phyloP scores from a whole-genome alignment of 2,888 invertebrate species.

The Junonia oenone region DNA sequence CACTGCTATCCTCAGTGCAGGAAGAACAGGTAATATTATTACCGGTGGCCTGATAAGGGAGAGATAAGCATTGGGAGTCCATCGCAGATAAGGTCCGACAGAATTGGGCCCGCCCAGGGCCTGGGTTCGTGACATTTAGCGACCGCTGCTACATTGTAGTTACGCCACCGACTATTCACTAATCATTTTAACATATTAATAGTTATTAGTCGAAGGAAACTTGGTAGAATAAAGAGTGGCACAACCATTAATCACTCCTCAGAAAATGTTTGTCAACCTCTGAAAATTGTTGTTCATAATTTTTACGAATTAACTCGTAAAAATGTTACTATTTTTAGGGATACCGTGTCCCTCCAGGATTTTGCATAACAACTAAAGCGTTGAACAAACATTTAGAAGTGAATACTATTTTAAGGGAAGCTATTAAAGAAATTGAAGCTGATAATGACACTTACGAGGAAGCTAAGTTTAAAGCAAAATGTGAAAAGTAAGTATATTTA shows the following conservation, averaged over 20 bases:
- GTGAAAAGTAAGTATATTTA: slow-evolving; percentile 65
- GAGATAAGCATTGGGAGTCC: too few species aligned
- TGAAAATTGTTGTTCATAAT: too few species aligned
- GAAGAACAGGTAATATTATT: slow-evolving; percentile 70
- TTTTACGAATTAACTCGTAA: not conserved
- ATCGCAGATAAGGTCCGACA: too few species aligned
- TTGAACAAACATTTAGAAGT: slow-evolving; percentile 78
- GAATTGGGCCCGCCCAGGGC: too few species aligned
- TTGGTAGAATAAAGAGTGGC: too few species aligned
- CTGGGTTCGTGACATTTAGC: too few species aligned
- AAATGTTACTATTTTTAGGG: slow-evolving; percentile 39
- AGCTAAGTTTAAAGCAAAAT: slow-evolving; percentile 69
- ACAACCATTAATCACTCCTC: too few species aligned
- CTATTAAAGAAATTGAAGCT: slow-evolving; percentile 72
- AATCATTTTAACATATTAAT: too few species aligned
- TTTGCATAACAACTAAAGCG: slow-evolving; percentile 83
- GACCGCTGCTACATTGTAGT: too few species aligned
- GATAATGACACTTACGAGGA: slow-evolving; percentile 71
- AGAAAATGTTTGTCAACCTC: not conserved
- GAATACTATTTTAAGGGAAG: slow-evolving; percentile 59
- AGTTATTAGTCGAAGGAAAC: too few species aligned
- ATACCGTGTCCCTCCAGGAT: slow-evolving; percentile 84
- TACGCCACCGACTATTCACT: too few species aligned
- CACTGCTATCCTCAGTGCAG: slow-evolving; percentile 74
- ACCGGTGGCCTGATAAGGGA: too few species aligned